Percentiles rank a stretch among this genome's conserved stretches.
Evolutionary conservation across 1,140 invertebrate species (phyloP).

Genomic region (Heliconius congener): DNA sequence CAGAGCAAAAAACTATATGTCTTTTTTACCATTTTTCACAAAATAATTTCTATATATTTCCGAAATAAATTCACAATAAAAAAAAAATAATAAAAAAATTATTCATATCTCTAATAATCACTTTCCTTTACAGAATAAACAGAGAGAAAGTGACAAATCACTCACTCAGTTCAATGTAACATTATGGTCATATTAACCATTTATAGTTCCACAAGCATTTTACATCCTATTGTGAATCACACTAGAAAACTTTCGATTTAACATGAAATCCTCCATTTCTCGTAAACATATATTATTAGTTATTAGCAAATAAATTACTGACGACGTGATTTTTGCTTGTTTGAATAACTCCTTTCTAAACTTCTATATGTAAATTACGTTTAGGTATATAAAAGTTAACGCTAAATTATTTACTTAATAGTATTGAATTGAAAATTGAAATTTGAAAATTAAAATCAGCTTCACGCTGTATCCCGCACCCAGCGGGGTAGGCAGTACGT

Average conservation of each 20-base stretch:
- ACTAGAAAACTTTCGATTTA: constrained; percentile 31
- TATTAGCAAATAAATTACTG: constrained; percentile 38
- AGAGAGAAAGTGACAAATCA: not conserved
- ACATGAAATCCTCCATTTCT: constrained; percentile 13
- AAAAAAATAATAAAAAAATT: too few species aligned
- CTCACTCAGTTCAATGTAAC: not conserved
- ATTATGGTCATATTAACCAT: not conserved
- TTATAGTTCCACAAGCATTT: not conserved
- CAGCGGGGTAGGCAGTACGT: too few species aligned
- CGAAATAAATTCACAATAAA: too few species aligned
- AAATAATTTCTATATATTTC: too few species aligned
- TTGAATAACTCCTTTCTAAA: constrained; percentile 36
- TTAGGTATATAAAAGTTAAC: constrained; percentile 33
- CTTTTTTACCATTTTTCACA: too few species aligned
- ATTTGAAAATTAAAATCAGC: too few species aligned
- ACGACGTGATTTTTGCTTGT: constrained; percentile 35
- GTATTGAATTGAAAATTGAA: not conserved
- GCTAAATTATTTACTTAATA: constrained; percentile 2
- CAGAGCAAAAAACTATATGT: too few species aligned
- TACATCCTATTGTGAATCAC: constrained; percentile 28
- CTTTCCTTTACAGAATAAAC: not conserved
- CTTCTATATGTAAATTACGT: constrained; percentile 37
- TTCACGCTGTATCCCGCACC: too few species aligned
- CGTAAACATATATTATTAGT: constrained; percentile 37
- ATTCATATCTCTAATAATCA: not conserved